Evolutionary conservation across 2,888 invertebrate genomes (phyloP).

Genomic region (Trichopoda pennipes): DNA sequence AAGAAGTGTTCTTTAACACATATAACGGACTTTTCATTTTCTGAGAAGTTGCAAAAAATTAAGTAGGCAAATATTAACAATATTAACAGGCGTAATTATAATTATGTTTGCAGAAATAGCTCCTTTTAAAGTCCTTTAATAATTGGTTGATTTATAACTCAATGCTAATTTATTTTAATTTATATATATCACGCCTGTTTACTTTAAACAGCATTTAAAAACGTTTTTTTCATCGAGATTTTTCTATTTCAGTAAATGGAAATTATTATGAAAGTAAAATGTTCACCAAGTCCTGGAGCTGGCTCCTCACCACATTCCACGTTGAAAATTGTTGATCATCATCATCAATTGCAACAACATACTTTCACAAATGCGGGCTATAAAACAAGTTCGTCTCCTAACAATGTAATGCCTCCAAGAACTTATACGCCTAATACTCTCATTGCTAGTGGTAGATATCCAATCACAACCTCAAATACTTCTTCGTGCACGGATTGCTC

Average conservation of each 20-base stretch:
- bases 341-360: slow-evolving; percentile 70
- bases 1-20: too few species aligned
- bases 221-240: not conserved
- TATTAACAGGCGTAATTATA: too few species aligned
- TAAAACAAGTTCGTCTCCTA: slow-evolving; percentile 48
- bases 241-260: slow-evolving; percentile 68
- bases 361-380: slow-evolving; percentile 36
- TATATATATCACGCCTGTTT: too few species aligned
- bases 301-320: slow-evolving; percentile 66
- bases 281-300: slow-evolving; percentile 67
- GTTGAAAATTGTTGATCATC: slow-evolving; percentile 71
- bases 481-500: slow-evolving; percentile 57
- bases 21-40: too few species aligned
- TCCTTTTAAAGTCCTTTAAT: too few species aligned
- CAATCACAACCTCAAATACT: slow-evolving; percentile 10
- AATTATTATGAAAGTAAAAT: slow-evolving; percentile 72
- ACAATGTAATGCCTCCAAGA: slow-evolving; percentile 55
- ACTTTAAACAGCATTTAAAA: too few species aligned
- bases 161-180: too few species aligned
- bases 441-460: slow-evolving; percentile 35
- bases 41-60: too few species aligned
- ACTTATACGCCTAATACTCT: slow-evolving; percentile 41
- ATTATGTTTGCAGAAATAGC: too few species aligned
- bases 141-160: too few species aligned
- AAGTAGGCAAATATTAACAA: too few species aligned